These are phyloP conservation scores for Cyprinodon tularosa DNA, from an alignment of 2,113 vertebrate genomes.

Conservation along the genomic window DNA sequence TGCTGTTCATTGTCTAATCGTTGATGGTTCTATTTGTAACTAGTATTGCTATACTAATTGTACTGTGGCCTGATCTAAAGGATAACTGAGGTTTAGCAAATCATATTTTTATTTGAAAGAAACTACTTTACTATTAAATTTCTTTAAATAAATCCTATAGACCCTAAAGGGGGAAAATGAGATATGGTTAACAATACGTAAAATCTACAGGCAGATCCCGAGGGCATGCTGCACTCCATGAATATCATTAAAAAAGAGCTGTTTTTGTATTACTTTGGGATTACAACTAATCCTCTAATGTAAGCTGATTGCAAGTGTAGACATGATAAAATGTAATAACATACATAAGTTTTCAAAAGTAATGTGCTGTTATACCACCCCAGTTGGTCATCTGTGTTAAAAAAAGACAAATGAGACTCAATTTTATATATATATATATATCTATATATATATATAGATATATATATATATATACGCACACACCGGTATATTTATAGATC, in stretches of 20 bases:
- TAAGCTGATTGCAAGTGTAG: slow-evolving; percentile 71
- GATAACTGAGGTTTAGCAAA: neutral
- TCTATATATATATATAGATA: no score
- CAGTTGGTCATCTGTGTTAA: slow-evolving; percentile 33
- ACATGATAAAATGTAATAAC: slow-evolving; percentile 68
- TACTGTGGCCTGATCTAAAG: neutral
- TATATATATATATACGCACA: no score
- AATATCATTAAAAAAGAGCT: slow-evolving; percentile 78
- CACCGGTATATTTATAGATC: no score
- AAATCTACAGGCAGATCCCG: slow-evolving; percentile 64
- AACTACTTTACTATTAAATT: slow-evolving; percentile 53
- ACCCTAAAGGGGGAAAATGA: slow-evolving; percentile 50
- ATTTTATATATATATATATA: no score
- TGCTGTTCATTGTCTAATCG: no score
- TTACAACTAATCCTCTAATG: slow-evolving; percentile 76
- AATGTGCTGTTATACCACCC: slow-evolving; percentile 63
- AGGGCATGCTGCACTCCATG: slow-evolving; percentile 71
- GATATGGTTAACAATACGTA: slow-evolving; percentile 67
- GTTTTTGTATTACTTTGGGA: slow-evolving; percentile 77
- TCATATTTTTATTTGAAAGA: neutral
- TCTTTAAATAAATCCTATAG: slow-evolving; percentile 57
- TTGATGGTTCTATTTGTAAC: neutral
- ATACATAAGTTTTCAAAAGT: slow-evolving; percentile 72
- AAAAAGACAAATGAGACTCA: no score
- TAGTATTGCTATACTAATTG: neutral